Conservation (phyloP, 2,797 vertebrate species). For the Podargus strigoides region DNA sequence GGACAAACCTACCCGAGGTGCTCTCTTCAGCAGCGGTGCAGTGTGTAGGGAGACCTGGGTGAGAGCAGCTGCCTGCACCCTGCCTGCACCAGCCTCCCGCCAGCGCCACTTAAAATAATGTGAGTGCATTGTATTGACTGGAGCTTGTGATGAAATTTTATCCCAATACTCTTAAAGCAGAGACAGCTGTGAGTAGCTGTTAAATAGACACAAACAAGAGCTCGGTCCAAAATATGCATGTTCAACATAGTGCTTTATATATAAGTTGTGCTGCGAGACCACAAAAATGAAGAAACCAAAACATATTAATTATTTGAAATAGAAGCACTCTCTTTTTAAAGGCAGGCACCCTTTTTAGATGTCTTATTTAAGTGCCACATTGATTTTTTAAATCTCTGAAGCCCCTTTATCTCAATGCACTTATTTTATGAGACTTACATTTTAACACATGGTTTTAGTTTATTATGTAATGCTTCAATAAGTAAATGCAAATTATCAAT, state of each 20-base stretch:
- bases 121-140: slow-evolving; percentile 10
- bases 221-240: slow-evolving; percentile 81
- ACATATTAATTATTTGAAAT: slow-evolving; percentile 70
- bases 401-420: slow-evolving; percentile 10
- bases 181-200: slow-evolving; percentile 92
- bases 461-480: slow-evolving; percentile 39
- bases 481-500: slow-evolving; percentile 47
- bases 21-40: too few relatives aligned
- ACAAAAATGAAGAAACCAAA: slow-evolving; percentile 82
- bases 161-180: slow-evolving; percentile 86
- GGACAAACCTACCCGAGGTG: background rate
- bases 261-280: slow-evolving; percentile 78
- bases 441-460: slow-evolving; percentile 57
- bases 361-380: background rate
- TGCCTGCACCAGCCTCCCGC: background rate
- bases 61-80: background rate
- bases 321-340: slow-evolving; percentile 9
- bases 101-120: background rate
- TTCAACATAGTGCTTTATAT: slow-evolving; percentile 77
- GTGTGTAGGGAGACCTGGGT: background rate
- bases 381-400: slow-evolving; percentile 21
- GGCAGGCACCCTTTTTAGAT: background rate
- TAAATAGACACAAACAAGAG: slow-evolving; percentile 88
- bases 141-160: slow-evolving; percentile 80
- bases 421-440: slow-evolving; percentile 28